Evolutionary conservation across 2,888 invertebrate species (phyloP), one percentile per base, ranked within the genome.

Genomic region (Siphlonurus alternatus): DNA sequence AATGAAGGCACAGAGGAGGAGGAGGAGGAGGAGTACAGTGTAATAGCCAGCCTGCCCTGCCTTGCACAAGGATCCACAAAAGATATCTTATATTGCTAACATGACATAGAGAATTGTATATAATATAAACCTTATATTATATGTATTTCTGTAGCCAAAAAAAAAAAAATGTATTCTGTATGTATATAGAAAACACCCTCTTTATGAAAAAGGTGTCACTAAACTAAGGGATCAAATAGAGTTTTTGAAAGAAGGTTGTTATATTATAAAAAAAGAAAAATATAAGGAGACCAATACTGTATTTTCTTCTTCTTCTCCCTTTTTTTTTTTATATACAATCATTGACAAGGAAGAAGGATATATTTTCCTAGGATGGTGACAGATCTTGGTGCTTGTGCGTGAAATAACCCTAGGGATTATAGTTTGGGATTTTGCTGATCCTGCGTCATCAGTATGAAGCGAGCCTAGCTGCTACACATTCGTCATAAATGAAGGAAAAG

Each of bases 181-280:
- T n/a, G n/a, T n/a, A n/a, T n/a, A n/a, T n/a, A 38, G 38, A 10
- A 38, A 38, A 38, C 38, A 10, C 38, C 38, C 38, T 15, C 15
- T 10, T 38, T 38, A 10, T 38, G 38, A 56, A 7, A n/a, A 56
- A 56, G 56, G 56, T 56, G 56, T 56, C 56, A 22, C 56, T 20
- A n/a, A n/a, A 22, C 19, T 22, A 56, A 56, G 56, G 56, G 56
- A 56, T 56, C n/a, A 56, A 56, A 56, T 56, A 56, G 22, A 56
- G 5, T 10, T 56, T 56, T 56, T n/a, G 38, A 38, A 38, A 38
- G 15, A 38, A 38, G 38, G 15, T 38, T 38, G 5, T 38, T 38
- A 38, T 38, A 38, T 38, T n/a, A n/a, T n/a, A n/a, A n/a, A n/a
- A 38, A 38, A 38, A 38, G 38, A 38, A 38, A 5, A 5, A 38